These are phyloP conservation scores for Acanthosepion lycidas DNA, from an alignment of 2,888 invertebrate species.

Conservation along the genomic window DNA sequence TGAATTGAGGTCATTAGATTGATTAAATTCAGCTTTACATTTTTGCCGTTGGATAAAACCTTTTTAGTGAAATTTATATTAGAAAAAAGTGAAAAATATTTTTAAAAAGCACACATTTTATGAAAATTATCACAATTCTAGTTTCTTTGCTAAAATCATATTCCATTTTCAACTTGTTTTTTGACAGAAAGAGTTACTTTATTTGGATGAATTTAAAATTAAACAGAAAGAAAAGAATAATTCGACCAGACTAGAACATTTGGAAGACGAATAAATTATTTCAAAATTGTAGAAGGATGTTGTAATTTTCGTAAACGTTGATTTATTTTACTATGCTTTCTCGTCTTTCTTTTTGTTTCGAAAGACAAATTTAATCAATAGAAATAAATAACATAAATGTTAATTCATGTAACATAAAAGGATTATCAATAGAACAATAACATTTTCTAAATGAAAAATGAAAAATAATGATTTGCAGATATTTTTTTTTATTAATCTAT, in stretches of 20 bases:
- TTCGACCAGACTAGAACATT: not conserved
- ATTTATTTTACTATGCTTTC: not conserved
- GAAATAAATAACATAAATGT: not conserved
- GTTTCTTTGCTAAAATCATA: not conserved
- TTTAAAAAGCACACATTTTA: not conserved
- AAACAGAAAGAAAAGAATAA: not conserved
- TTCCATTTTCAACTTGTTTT: not conserved
- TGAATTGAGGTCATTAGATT: slow-evolving; percentile 5
- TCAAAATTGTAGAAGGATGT: not conserved
- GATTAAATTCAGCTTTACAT: not conserved
- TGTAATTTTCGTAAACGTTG: not conserved
- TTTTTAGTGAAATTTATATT: not conserved
- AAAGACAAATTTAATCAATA: not conserved
- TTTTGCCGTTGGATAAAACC: not conserved
- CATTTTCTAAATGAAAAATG: not conserved
- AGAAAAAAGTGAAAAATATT: too few relatives aligned
- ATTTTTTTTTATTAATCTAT: too few relatives aligned
- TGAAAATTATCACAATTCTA: not conserved
- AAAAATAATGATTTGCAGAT: too few relatives aligned
- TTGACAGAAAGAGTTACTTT: not conserved
- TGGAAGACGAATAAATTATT: not conserved
- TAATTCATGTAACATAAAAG: not conserved
- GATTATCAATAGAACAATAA: not conserved
- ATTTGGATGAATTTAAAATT: not conserved
- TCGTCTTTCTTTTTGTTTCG: not conserved